Percentiles rank a stretch among this genome's conserved stretches.
Evolutionary conservation across 2,888 invertebrate species (phyloP).

Genomic region (Norana najaformis): DNA sequence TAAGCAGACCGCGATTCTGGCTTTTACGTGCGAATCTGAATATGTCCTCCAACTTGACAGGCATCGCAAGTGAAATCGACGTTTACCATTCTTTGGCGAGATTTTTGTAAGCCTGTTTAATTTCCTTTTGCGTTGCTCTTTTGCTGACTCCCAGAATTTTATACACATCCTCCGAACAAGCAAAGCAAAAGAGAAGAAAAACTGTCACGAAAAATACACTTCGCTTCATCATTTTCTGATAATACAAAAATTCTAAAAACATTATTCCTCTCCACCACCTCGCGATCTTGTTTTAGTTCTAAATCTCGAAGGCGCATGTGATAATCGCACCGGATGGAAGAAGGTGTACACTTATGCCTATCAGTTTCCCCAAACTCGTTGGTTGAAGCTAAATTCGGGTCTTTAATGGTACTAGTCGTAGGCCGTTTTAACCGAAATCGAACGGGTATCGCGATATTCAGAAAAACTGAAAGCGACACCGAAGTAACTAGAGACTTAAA

Average conservation of each 20-base stretch:
- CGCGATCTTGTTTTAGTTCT: neutral
- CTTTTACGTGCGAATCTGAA: neutral
- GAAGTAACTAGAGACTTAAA: too few species aligned
- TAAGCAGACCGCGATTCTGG: too few species aligned
- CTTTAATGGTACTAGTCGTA: too few species aligned
- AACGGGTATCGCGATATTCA: too few species aligned
- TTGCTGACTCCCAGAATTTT: conserved; percentile 53
- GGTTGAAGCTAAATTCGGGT: too few species aligned
- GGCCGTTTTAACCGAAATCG: too few species aligned
- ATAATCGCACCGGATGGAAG: too few species aligned
- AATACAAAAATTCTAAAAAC: neutral
- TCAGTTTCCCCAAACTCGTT: too few species aligned
- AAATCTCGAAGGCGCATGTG: too few species aligned
- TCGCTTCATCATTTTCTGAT: neutral
- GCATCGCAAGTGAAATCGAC: neutral
- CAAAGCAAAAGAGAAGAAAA: neutral
- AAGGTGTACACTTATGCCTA: too few species aligned
- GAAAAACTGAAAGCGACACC: too few species aligned
- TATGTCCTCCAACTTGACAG: too few species aligned
- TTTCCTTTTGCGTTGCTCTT: conserved; percentile 55
- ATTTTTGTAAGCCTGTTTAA: conserved; percentile 60
- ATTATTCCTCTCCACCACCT: neutral
- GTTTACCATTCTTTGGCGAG: conserved; percentile 59
- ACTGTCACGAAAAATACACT: neutral
- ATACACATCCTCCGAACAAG: conserved; percentile 52